A percentile compares a stretch with the other conserved stretches of the same genome.
phyloP scores from a whole-genome alignment of 2,888 invertebrate genomes.

The Eupithecia exiguata region DNA sequence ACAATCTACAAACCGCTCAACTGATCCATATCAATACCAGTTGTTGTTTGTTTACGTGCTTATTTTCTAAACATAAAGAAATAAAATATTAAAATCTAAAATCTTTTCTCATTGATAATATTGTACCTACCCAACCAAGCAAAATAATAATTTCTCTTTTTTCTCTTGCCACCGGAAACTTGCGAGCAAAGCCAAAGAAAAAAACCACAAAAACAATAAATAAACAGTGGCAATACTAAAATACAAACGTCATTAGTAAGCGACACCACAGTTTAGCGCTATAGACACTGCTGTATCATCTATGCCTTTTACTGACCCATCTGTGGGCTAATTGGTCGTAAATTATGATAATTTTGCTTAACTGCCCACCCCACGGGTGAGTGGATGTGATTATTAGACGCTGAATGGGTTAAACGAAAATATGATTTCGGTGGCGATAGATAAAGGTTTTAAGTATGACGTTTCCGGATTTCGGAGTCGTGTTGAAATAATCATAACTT shows the following conservation, averaged over 20 bases:
- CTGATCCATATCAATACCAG: too few relatives aligned
- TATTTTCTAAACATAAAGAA: too few relatives aligned
- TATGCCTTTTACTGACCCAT: conserved; percentile 56
- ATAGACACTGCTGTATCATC: conserved; percentile 25
- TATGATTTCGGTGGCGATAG: conserved; percentile 43
- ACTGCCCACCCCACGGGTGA: conserved; percentile 60
- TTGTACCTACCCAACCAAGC: not conserved
- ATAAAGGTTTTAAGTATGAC: conserved; percentile 6
- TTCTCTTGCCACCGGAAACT: not conserved
- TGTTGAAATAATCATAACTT: not conserved
- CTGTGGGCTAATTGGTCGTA: conserved; percentile 68
- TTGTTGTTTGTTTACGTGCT: too few relatives aligned
- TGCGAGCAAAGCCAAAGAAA: not conserved
- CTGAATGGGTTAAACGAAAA: conserved; percentile 50
- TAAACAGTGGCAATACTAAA: conserved; percentile 53
- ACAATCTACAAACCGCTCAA: too few relatives aligned
- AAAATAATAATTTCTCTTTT: not conserved
- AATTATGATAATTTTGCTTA: conserved; percentile 72
- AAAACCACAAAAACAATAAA: conserved; percentile 52
- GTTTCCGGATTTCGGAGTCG: not conserved
- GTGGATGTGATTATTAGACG: conserved; percentile 59
- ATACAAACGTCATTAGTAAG: conserved; percentile 61
- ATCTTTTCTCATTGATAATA: too few relatives aligned
- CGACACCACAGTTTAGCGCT: conserved; percentile 48
- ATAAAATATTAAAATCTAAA: too few relatives aligned